These are phyloP conservation scores for Sarcophaga rosellei DNA, from an alignment of 2,888 invertebrate species.

Conservation along the genomic window DNA sequence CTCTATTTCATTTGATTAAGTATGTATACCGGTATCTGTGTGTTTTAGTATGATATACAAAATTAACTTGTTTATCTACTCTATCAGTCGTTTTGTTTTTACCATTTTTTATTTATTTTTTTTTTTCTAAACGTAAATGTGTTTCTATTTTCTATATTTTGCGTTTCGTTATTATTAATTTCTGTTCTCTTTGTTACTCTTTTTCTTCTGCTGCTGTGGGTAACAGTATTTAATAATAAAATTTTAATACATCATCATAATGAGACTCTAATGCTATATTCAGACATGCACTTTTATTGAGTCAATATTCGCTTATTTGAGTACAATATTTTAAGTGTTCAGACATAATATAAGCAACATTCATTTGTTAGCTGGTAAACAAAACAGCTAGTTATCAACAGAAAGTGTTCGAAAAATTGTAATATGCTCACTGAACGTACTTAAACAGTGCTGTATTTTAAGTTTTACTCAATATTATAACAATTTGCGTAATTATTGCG, in stretches of 20 bases:
- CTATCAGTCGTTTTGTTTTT: not conserved
- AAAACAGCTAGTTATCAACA: no score
- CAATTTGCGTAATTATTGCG: no score
- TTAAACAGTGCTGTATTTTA: no score
- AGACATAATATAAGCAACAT: no score
- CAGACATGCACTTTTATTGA: no score
- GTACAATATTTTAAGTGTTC: no score
- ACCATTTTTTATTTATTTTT: not conserved
- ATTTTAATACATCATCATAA: no score
- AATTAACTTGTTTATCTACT: not conserved
- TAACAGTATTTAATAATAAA: not conserved
- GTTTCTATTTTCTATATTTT: not conserved
- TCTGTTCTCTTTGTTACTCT: not conserved
- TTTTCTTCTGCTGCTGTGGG: not conserved
- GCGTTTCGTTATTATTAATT: slow-evolving; percentile 19
- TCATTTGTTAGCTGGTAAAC: no score
- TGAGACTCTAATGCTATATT: no score
- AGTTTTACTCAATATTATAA: no score
- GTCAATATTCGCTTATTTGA: no score
- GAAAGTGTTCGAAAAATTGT: not conserved
- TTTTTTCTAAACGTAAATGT: not conserved
- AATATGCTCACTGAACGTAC: no score
- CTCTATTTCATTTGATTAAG: slow-evolving; percentile 45
- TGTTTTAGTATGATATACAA: not conserved
- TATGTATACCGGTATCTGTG: not conserved